Conservation (phyloP, 2,888 invertebrate species). For the Apamea sordens region DNA sequence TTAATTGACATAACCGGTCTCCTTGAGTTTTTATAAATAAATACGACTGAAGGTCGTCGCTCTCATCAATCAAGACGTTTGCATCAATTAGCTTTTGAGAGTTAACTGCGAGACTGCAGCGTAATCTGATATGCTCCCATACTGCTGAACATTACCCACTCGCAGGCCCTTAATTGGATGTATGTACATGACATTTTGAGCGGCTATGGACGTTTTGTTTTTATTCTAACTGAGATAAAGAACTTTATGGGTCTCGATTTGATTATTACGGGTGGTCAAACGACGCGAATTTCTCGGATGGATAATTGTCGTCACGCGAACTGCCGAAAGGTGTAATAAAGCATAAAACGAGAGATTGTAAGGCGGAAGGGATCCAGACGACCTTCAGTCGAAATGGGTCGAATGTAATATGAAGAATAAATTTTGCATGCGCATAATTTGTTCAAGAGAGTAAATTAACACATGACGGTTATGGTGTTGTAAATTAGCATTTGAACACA, state of each 20-base stretch:
- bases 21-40: constrained; percentile 68
- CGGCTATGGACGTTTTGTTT: constrained; percentile 67
- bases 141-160: constrained; percentile 68
- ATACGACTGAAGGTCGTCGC: constrained; percentile 81
- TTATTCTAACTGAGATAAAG: constrained; percentile 58
- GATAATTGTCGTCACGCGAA: constrained; percentile 62
- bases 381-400: constrained; percentile 62
- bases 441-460: constrained; percentile 37
- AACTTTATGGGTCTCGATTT: constrained; percentile 56
- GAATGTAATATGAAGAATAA: constrained; percentile 33
- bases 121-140: constrained; percentile 82
- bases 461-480: constrained; percentile 26
- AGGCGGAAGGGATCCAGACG: constrained; percentile 62
- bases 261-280: constrained; percentile 57
- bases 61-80: constrained; percentile 83
- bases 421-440: constrained; percentile 35
- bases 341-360: constrained; percentile 55
- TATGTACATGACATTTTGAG: constrained; percentile 71
- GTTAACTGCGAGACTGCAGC: constrained; percentile 75
- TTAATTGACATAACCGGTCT: constrained; percentile 70
- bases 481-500: constrained; percentile 15
- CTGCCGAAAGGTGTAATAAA: constrained; percentile 54
- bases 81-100: constrained; percentile 85
- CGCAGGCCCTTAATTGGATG: constrained; percentile 76
- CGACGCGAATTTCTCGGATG: constrained; percentile 61